phyloP scores from a whole-genome alignment of 1,140 invertebrate species.

The Argopecten irradians region DNA sequence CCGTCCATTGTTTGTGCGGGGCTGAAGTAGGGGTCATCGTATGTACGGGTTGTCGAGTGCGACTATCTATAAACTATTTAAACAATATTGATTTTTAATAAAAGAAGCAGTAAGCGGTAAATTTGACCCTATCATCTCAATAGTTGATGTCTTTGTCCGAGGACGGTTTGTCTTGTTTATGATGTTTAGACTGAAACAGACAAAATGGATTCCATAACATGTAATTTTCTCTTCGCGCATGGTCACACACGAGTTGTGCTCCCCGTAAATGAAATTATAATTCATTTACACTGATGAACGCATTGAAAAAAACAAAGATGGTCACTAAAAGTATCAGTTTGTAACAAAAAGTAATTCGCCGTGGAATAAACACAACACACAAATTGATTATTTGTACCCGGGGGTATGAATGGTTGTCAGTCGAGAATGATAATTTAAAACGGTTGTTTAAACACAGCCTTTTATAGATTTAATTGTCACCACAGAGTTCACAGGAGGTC shows the following conservation, averaged over 20 bases:
- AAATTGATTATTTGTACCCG: not conserved
- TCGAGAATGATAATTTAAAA: not conserved
- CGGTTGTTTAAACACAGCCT: not conserved
- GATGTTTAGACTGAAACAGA: not conserved
- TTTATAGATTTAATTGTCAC: not conserved
- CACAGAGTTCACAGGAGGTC: not conserved
- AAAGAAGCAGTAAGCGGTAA: not conserved
- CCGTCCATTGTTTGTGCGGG: not conserved
- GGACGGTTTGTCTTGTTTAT: not conserved
- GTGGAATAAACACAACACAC: not conserved
- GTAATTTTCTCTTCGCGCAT: not conserved
- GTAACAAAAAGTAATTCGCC: not conserved
- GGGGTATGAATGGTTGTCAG: not conserved
- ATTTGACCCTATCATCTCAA: not conserved
- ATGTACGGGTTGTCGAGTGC: not conserved
- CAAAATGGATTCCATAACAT: not conserved
- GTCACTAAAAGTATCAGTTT: not conserved
- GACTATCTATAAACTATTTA: not conserved
- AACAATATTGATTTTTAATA: not conserved
- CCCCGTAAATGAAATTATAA: not conserved
- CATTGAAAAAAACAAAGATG: not conserved
- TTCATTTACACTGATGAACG: not conserved
- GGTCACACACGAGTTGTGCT: not conserved
- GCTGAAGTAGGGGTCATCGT: not conserved
- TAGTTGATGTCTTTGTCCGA: conserved; percentile 12